Percentiles rank a stretch among this genome's conserved stretches.
These are phyloP conservation scores for Phodopus roborovskii DNA, from an alignment of 2,113 vertebrate genomes.

Conservation along the genomic window DNA sequence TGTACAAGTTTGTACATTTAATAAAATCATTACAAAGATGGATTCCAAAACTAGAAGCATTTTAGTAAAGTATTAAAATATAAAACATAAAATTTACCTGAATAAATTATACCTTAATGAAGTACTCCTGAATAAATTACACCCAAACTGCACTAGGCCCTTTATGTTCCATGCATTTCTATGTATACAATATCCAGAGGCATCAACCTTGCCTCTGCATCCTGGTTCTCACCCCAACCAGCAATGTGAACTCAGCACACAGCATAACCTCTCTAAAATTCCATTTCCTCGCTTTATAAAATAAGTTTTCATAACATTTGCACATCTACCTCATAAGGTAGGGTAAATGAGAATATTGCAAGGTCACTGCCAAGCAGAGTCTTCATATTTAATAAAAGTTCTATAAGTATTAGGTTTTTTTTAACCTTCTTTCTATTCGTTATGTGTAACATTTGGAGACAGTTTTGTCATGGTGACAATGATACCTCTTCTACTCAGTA, in stretches of 20 bases:
- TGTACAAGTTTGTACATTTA: background rate
- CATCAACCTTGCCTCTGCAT: background rate
- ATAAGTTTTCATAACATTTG: background rate
- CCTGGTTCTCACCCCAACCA: background rate
- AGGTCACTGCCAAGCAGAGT: background rate
- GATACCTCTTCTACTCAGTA: background rate
- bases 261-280: background rate
- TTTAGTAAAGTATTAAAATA: background rate
- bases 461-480: background rate
- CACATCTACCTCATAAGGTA: background rate
- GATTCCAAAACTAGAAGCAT: background rate
- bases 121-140: background rate
- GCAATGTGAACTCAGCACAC: conserved; percentile 6
- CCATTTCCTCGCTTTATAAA: background rate
- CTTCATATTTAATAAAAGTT: background rate
- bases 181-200: background rate
- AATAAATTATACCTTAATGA: conserved; percentile 13
- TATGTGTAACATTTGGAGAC: background rate
- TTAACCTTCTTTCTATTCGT: conserved; percentile 29
- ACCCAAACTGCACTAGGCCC: background rate
- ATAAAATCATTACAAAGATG: background rate
- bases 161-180: background rate
- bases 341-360: background rate
- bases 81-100: background rate
- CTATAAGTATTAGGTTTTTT: background rate